phyloP scores from a whole-genome alignment of 2,888 invertebrate species.

The Agriotes lineatus region DNA sequence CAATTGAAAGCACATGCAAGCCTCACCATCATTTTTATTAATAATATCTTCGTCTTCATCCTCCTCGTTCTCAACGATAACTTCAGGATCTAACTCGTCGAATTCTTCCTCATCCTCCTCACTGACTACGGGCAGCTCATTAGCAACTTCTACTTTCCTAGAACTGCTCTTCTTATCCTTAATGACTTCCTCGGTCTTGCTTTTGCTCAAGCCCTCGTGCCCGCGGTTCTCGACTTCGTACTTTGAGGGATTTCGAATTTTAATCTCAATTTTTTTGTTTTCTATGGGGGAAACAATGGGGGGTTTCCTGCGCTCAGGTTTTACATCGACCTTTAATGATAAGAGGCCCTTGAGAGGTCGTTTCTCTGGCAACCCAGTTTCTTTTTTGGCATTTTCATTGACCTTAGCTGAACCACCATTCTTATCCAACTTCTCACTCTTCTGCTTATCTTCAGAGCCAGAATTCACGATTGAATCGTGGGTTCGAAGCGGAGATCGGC shows the following conservation, averaged over 20 bases:
- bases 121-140: constrained; percentile 22
- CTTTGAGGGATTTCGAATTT: constrained; percentile 62
- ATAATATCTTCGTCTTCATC: constrained; percentile 47
- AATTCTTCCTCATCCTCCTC: constrained; percentile 31
- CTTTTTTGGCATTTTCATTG: neutral
- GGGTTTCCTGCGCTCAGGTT: constrained; percentile 31
- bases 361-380: neutral
- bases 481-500: constrained; percentile 13
- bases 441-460: neutral
- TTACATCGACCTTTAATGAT: neutral
- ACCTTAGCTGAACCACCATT: neutral
- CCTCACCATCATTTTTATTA: constrained; percentile 53
- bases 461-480: neutral
- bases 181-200: constrained; percentile 26
- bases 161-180: constrained; percentile 31
- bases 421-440: neutral
- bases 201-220: constrained; percentile 20
- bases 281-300: constrained; percentile 49
- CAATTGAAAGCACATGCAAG: neutral
- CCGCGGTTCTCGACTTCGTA: constrained; percentile 49
- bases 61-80: constrained; percentile 56
- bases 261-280: constrained; percentile 62
- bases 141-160: constrained; percentile 53
- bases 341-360: neutral
- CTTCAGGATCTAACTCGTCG: constrained; percentile 52